Percentiles rank a stretch among this genome's conserved stretches.
Conservation (phyloP, 2,888 invertebrate species). For the Tenthredo livida region DNA sequence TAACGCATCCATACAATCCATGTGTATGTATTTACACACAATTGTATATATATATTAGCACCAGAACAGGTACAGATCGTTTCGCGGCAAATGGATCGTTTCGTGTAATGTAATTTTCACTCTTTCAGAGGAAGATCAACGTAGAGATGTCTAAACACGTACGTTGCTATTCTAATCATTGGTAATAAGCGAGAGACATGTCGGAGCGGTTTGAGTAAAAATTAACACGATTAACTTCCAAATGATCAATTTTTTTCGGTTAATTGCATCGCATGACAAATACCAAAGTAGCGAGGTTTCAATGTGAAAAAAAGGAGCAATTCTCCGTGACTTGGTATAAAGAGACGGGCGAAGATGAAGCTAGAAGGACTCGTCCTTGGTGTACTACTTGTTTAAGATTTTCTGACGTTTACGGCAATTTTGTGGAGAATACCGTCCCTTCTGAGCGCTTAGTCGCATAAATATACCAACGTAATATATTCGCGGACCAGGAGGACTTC, state of each 20-base stretch:
- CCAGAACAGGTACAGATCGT: slow-evolving; percentile 23
- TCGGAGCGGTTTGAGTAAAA: background rate
- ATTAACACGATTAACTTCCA: background rate
- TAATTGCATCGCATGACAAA: background rate
- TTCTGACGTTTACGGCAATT: slow-evolving; percentile 23
- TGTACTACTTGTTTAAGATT: slow-evolving; percentile 35
- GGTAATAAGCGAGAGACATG: background rate
- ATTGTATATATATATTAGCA: slow-evolving; percentile 17
- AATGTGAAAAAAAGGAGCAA: background rate
- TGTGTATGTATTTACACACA: background rate
- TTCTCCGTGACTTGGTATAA: background rate
- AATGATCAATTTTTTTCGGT: background rate
- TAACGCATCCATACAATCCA: slow-evolving; percentile 3
- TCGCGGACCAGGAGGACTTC: slow-evolving; percentile 39
- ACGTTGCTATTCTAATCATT: slow-evolving; percentile 1
- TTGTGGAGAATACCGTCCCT: slow-evolving; percentile 16
- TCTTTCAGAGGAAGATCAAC: background rate
- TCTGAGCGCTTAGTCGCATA: slow-evolving; percentile 31
- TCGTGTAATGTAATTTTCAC: slow-evolving; percentile 29
- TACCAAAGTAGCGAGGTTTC: background rate
- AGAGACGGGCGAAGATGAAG: background rate
- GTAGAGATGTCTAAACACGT: background rate
- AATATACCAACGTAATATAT: slow-evolving; percentile 48
- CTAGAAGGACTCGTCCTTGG: background rate
- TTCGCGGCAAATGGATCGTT: slow-evolving; percentile 23